Evolutionary conservation across 2,888 invertebrate species (phyloP).

Genomic region (Pandemis corylana): DNA sequence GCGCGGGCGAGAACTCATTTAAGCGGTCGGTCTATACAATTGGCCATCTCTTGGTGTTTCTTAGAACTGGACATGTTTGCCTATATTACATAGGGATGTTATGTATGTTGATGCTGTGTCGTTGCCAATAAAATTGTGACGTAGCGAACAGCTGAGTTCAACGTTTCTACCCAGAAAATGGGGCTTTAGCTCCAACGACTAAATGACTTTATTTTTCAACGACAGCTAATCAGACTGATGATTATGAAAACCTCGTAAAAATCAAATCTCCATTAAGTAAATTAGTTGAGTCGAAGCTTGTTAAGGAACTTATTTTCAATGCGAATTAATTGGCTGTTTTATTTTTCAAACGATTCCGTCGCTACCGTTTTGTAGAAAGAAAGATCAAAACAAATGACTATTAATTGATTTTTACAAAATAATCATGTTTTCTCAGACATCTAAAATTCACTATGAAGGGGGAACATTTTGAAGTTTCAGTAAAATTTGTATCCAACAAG

Average conservation of each 20-base stretch:
- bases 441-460: not conserved
- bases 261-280: conserved; percentile 15
- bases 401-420: not conserved
- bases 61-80: conserved; percentile 1
- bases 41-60: not conserved
- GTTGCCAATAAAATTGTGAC: conserved; percentile 39
- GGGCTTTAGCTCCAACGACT: not conserved
- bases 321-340: not conserved
- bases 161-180: conserved; percentile 20
- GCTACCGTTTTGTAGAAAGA: not conserved
- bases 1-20: too few relatives aligned
- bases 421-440: not conserved
- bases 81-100: not conserved
- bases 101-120: conserved; percentile 22
- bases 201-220: conserved; percentile 9
- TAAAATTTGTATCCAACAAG: too few relatives aligned
- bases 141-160: conserved; percentile 40
- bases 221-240: conserved; percentile 22
- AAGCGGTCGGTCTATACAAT: not conserved
- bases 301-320: conserved; percentile 12
- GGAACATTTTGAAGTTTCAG: too few relatives aligned
- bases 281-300: conserved; percentile 2
- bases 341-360: not conserved
- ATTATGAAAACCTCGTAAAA: conserved; percentile 9
- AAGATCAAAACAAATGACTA: not conserved